These are phyloP conservation scores for Forficula auricularia DNA, from an alignment of 1,140 invertebrate genomes.

Conservation along the genomic window DNA sequence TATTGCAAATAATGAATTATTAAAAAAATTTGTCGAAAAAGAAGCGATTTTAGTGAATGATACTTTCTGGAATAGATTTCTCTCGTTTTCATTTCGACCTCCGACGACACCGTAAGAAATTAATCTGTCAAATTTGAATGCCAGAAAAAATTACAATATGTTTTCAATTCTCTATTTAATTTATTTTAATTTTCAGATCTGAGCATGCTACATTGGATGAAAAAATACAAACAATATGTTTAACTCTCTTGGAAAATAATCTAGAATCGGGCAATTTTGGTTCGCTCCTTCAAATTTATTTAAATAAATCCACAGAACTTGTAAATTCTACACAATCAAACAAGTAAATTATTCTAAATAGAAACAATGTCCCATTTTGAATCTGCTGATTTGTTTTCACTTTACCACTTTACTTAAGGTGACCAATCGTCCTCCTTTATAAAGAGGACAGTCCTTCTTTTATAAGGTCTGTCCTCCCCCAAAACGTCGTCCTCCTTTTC, in stretches of 20 bases:
- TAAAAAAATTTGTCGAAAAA: constrained; percentile 30
- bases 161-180: constrained; percentile 1
- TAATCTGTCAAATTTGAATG: background rate
- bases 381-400: too few relatives aligned
- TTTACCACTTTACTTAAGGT: too few relatives aligned
- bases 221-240: constrained; percentile 22
- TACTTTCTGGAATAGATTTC: constrained; percentile 46
- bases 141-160: background rate
- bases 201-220: constrained; percentile 35
- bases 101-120: constrained; percentile 22
- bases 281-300: constrained; percentile 35
- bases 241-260: constrained; percentile 33
- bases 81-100: constrained; percentile 38
- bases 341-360: constrained; percentile 24
- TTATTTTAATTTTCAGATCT: constrained; percentile 22
- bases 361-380: too few relatives aligned
- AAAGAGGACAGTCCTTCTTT: too few relatives aligned
- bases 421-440: too few relatives aligned
- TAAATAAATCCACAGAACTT: constrained; percentile 31
- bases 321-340: constrained; percentile 36
- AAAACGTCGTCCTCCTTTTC: too few relatives aligned
- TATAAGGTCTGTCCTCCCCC: too few relatives aligned
- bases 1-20: constrained; percentile 30
- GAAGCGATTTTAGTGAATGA: constrained; percentile 37
- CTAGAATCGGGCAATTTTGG: constrained; percentile 35